Evolutionary conservation across 2,888 invertebrate species (phyloP), one percentile per base, ranked within the genome.

Genomic region (Meiosimyza decipiens): DNA sequence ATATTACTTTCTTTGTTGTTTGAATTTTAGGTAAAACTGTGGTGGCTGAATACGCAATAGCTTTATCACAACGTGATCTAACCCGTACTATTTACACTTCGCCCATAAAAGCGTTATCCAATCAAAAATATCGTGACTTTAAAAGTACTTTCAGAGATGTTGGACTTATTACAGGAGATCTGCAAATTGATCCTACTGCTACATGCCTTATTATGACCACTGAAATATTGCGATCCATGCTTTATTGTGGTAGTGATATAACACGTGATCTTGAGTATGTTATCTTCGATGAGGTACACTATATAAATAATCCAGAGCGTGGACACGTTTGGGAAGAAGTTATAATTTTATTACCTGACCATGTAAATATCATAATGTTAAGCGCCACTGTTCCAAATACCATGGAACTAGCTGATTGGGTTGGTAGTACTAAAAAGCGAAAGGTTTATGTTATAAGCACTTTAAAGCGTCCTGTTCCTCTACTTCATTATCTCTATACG

Each of bases 291-390:
- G 99, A 99, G 88, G 98, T 99, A 9, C 99, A 99, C 86, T 99
- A 99, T 83, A 96, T 99, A 77, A 99, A 99, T 86, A 97, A 99
- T 88, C 91, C 93, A 57, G 96, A 97, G 88, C 95, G 99, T 76
- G 99, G 99, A 13, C 97, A 99, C 83, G 99, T 99, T 0, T 99
- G 99, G 99, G 99, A 99, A 87, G 99, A 99, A 88, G 97, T 97
- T 0, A 89, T 99, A 5, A 99, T 99, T 80, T 90, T 99, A 84
- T 88, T 99, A 69, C 99, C 99, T 0, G 91, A 94, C 7, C 96
- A 97, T 85, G 97, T 99, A 9, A 95, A 93, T 80, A 97, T 99
- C 75, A 97, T 99, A 49, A 94, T 99, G 92, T 88, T 99, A 59
- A 98, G 97, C 84, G 99, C 99, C 0, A 99, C 99, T 0, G 99